phyloP scores from a whole-genome alignment of 2,113 vertebrate species.

The Thermophis baileyi region DNA sequence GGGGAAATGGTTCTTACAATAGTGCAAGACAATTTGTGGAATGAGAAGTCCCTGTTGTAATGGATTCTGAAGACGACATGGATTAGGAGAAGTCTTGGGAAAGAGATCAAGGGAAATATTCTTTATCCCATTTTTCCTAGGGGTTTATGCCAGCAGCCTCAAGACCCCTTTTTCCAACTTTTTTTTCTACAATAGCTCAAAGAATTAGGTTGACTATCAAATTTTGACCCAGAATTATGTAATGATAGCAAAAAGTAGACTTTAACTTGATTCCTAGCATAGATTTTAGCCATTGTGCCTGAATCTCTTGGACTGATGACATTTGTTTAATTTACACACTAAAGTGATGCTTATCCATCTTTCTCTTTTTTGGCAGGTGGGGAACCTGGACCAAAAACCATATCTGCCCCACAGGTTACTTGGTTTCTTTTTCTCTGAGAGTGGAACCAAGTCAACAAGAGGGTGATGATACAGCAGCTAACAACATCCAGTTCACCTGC shows the following conservation, averaged over 20 bases:
- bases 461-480: conserved; percentile 58
- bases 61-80: neutral
- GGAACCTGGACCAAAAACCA: conserved; percentile 52
- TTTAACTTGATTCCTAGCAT: neutral
- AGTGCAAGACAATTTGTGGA: neutral
- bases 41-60: neutral
- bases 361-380: conserved; percentile 48
- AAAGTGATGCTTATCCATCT: neutral
- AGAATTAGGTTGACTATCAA: neutral
- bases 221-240: neutral
- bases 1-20: too few species aligned
- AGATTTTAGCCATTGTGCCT: neutral
- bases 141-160: neutral
- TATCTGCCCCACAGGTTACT: conserved; percentile 41
- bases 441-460: conserved; percentile 26
- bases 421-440: conserved; percentile 61
- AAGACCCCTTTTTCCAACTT: neutral
- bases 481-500: conserved; percentile 59
- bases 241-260: neutral
- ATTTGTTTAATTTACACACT: too few species aligned
- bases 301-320: neutral
- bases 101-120: neutral
- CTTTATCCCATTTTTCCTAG: neutral
- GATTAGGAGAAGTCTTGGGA: neutral
- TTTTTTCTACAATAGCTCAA: neutral